Evolutionary conservation across 2,797 vertebrate genomes (phyloP).

Genomic region (Cuniculus paca): DNA sequence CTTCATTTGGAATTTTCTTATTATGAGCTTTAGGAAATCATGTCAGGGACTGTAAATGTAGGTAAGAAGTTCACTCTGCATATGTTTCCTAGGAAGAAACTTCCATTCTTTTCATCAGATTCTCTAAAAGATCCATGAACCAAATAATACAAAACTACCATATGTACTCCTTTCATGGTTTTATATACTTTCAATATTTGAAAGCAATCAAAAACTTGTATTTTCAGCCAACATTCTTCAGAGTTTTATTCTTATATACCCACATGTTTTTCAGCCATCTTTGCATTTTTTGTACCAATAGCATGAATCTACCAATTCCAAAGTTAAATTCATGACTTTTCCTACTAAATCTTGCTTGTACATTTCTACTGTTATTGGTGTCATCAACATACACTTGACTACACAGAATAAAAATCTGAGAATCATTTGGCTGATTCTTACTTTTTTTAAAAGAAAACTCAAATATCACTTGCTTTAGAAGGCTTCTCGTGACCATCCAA

Average conservation of each 20-base stretch:
- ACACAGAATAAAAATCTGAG: neutral
- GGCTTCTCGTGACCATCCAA: neutral
- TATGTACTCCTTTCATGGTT: conserved; percentile 1
- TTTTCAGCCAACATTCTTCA: neutral
- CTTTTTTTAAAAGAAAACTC: neutral
- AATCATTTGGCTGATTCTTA: neutral
- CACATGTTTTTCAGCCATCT: neutral
- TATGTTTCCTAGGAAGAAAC: neutral
- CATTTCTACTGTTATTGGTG: neutral
- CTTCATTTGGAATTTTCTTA: neutral
- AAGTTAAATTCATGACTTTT: neutral
- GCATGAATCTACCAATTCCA: neutral
- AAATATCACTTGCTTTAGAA: neutral
- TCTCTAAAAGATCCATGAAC: conserved; percentile 12
- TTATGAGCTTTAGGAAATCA: neutral
- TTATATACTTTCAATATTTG: neutral
- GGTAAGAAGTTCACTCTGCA: neutral
- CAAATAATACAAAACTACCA: neutral
- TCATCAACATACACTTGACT: neutral
- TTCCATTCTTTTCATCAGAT: neutral
- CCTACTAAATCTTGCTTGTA: neutral
- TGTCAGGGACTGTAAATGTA: neutral
- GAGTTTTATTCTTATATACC: conserved; percentile 20
- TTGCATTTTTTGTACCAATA: conserved; percentile 9
- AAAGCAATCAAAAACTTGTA: conserved; percentile 12